Base-by-base conservation (phyloP, 2,113 vertebrate species). In the Podarcis cretensis region DNA sequence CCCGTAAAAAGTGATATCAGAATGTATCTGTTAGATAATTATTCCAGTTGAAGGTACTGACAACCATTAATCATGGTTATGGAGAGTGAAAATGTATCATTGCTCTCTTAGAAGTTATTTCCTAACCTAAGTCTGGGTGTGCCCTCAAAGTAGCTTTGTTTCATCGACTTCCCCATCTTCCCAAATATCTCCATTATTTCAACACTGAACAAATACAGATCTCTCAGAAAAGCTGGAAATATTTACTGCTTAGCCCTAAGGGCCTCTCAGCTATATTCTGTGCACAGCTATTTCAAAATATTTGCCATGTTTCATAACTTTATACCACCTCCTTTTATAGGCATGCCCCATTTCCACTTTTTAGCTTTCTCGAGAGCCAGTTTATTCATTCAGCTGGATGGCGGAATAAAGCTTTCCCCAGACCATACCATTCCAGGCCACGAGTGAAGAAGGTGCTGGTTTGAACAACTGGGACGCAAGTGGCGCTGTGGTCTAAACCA, bases 91-190 rank as follows among this genome's bases (percentile, higher is more conserved):
- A 81, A 7, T 1, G 14, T 84, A 81, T 10, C 30, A 59, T 79
- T 57, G 14, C 77, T 78, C 88, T n/a, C 82, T 2, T 8, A 88
- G 69, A 88, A 88, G 25, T 21, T 54, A 71, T 68, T 90, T 89
- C 35, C 35, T 79, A 83, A 66, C 30, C 84, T 2, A 9, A 48
- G 20, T 77, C 69, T 73, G 37, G 37, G 37, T 57, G 54, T 0
- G 6, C n/a, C 81, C 37, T 78, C 30, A 25, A 0, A 63, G 25
- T 63, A 48, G 0, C 12, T 59, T 23, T 84, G 59, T 90, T 78
- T 59, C 81, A 57, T 69, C 74, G 27, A 93, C 65, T 83, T 40
- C 57, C 32, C 18, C 6, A 35, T 30, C 69, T 8, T 32, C 75
- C 82, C 6, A 78, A 2, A 6, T 18, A 86, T 23, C 54, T 82